A percentile compares a stretch with the other conserved stretches of the same genome.
Evolutionary conservation across 2,113 vertebrate species (phyloP).

Genomic region (Nettapus auritus): DNA sequence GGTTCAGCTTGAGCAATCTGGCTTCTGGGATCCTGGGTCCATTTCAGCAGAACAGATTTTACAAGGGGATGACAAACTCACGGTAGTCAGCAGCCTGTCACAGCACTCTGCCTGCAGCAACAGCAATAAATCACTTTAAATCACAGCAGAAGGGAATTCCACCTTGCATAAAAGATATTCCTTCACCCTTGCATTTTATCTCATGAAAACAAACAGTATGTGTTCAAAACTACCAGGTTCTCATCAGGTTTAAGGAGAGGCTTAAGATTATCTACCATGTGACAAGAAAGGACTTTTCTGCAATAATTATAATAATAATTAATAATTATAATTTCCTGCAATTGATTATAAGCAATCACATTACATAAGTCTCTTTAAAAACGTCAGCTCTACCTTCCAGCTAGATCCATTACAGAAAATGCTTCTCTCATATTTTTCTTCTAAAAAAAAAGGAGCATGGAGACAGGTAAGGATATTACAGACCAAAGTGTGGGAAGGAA

Average conservation of each 20-base stretch:
- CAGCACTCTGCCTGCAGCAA: not conserved
- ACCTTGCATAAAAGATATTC: not conserved
- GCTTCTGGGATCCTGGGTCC: not conserved
- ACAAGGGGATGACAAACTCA: not conserved
- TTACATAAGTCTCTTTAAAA: not conserved
- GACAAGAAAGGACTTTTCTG: not conserved
- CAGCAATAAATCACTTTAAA: not conserved
- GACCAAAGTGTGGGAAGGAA: not conserved
- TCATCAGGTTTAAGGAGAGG: not conserved
- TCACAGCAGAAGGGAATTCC: not conserved
- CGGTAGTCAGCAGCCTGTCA: not conserved
- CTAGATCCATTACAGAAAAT: not conserved
- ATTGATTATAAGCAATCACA: not conserved
- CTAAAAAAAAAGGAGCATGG: not conserved
- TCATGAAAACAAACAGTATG: not conserved
- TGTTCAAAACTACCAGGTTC: not conserved
- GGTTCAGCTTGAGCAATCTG: not conserved
- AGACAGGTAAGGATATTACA: not conserved
- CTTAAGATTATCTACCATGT: not conserved
- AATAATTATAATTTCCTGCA: not conserved
- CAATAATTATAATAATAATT: too few relatives aligned
- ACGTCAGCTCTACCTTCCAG: not conserved
- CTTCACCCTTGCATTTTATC: not conserved
- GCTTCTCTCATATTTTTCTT: not conserved
- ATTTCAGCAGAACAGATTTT: not conserved